These are phyloP conservation scores for Papilio polytes DNA, from an alignment of 1,140 invertebrate species.

Conservation along the genomic window DNA sequence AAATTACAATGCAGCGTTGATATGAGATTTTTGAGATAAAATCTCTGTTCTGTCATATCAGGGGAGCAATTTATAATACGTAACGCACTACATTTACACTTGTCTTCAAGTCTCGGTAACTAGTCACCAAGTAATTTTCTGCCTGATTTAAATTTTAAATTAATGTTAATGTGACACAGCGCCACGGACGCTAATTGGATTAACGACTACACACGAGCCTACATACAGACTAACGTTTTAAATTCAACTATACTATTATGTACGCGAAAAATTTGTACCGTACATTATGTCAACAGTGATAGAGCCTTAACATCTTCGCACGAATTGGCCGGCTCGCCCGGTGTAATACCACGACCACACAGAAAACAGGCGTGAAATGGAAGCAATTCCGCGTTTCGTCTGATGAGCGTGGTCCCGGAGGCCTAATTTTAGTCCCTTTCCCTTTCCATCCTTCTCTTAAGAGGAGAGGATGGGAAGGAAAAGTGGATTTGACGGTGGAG, in stretches of 20 bases:
- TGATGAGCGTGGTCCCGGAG: too few species aligned
- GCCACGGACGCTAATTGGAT: slow-evolving; percentile 69
- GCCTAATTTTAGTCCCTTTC: too few species aligned
- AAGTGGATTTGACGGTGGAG: too few species aligned
- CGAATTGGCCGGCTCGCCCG: too few species aligned
- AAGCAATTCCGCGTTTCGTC: too few species aligned
- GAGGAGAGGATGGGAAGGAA: too few species aligned
- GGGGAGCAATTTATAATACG: slow-evolving; percentile 25
- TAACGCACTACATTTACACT: slow-evolving; percentile 46
- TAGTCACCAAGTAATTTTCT: slow-evolving; percentile 60
- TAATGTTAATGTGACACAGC: slow-evolving; percentile 71
- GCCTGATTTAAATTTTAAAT: slow-evolving; percentile 75
- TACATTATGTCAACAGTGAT: too few species aligned
- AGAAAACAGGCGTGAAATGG: too few species aligned
- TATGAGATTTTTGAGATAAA: slow-evolving; percentile 8
- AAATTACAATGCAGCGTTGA: slow-evolving; percentile 2
- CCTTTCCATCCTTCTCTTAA: too few species aligned
- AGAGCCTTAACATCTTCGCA: too few species aligned
- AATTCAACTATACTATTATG: slow-evolving; percentile 19
- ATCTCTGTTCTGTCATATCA: not conserved
- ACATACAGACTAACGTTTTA: slow-evolving; percentile 40
- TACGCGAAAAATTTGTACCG: too few species aligned
- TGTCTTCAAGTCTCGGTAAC: slow-evolving; percentile 50
- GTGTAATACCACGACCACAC: too few species aligned
- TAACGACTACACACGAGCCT: slow-evolving; percentile 55